Conservation (phyloP, 2,797 vertebrate species). For the Arremon brunneinucha region DNA sequence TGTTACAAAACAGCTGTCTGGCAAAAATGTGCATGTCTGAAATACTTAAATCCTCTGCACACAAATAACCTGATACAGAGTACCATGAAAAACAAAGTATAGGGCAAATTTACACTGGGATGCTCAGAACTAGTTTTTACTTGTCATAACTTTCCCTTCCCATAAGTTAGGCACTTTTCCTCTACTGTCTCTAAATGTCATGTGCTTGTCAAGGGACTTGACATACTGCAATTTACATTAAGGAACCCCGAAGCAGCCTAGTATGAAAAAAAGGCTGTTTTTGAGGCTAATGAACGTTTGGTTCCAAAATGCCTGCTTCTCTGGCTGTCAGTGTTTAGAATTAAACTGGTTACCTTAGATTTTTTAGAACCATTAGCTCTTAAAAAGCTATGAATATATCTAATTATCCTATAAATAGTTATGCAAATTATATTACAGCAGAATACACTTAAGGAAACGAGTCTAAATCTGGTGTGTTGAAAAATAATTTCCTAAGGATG, state of each 20-base stretch:
- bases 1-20: background rate
- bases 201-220: background rate
- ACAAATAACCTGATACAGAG: background rate
- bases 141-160: background rate
- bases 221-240: accelerated
- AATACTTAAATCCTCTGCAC: background rate
- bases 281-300: background rate
- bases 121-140: background rate
- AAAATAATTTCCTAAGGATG: background rate
- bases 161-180: background rate
- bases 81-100: background rate
- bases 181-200: background rate
- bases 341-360: background rate
- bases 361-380: background rate
- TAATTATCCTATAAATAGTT: background rate
- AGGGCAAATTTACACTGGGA: background rate
- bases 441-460: background rate
- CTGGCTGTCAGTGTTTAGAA: background rate
- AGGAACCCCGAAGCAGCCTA: background rate
- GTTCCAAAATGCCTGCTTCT: background rate
- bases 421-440: background rate
- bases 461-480: background rate
- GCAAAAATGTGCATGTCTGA: background rate
- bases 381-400: background rate
- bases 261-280: background rate